Percentiles rank a stretch among this genome's conserved stretches.
Evolutionary conservation across 2,797 vertebrate genomes (phyloP).

Genomic region (Lophius americanus): DNA sequence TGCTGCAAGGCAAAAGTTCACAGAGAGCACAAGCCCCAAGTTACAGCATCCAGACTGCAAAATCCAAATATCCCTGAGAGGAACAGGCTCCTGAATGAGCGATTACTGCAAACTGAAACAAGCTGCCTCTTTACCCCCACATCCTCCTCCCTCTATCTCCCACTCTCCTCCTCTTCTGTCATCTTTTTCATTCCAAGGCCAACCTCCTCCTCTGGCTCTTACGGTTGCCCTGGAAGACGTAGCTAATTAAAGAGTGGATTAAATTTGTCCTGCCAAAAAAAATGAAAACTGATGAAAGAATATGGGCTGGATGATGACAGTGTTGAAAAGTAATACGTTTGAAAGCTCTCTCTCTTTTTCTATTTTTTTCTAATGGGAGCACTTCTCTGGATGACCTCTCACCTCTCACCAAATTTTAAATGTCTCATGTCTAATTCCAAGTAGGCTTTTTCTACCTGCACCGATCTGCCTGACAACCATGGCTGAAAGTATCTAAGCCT

Average conservation of each 20-base stretch:
- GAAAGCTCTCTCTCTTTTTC: too few relatives aligned
- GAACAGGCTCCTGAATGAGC: conserved; percentile 60
- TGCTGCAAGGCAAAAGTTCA: conserved; percentile 21
- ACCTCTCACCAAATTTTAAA: too few relatives aligned
- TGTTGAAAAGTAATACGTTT: too few relatives aligned
- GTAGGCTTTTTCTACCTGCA: too few relatives aligned
- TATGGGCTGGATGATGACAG: conserved; percentile 5
- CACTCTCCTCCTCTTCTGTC: conserved; percentile 55
- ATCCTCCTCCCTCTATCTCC: conserved; percentile 42
- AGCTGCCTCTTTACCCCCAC: conserved; percentile 35
- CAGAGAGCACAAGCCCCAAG: conserved; percentile 23
- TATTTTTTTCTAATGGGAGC: too few relatives aligned
- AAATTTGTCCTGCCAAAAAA: conserved; percentile 30
- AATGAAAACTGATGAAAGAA: conserved; percentile 29
- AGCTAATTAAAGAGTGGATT: conserved; percentile 68
- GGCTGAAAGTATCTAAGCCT: too few relatives aligned
- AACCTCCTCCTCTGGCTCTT: conserved; percentile 49
- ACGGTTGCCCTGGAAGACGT: conserved; percentile 32
- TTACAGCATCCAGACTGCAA: conserved; percentile 67
- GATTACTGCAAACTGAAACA: conserved; percentile 56
- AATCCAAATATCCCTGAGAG: conserved; percentile 67
- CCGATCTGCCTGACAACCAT: too few relatives aligned
- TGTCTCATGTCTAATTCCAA: too few relatives aligned
- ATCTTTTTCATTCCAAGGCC: conserved; percentile 49
- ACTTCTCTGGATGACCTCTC: too few relatives aligned